Percentiles rank a stretch among this genome's conserved stretches.
These are phyloP conservation scores for Epinephelus cyanopodus DNA, from an alignment of 2,113 vertebrate species.

Conservation along the genomic window DNA sequence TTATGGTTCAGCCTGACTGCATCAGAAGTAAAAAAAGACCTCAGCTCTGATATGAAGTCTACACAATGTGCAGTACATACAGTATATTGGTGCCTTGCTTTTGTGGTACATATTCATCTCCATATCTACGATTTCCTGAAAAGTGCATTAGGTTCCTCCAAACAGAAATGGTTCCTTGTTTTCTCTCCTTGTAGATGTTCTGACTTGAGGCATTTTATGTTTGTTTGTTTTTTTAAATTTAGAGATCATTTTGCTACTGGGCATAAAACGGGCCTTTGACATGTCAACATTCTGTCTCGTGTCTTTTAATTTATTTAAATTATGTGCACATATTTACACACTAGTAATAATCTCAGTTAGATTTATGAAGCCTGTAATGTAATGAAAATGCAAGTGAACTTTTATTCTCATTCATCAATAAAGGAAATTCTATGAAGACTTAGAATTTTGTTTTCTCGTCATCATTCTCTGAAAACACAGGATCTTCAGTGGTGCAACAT, in stretches of 20 bases:
- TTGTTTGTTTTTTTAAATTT: constrained; percentile 29
- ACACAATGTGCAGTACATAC: constrained; percentile 57
- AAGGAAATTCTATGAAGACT: constrained; percentile 65
- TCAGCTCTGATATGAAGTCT: background rate
- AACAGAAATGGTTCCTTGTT: constrained; percentile 51
- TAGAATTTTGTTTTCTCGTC: background rate
- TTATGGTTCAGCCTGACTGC: constrained; percentile 33
- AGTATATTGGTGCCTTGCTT: constrained; percentile 88
- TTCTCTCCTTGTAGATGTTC: constrained; percentile 36
- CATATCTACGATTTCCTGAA: constrained; percentile 55
- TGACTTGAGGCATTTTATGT: constrained; percentile 46
- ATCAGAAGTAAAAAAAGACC: constrained; percentile 17
- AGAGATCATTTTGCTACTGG: constrained; percentile 79
- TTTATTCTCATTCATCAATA: constrained; percentile 88
- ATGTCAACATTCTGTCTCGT: constrained; percentile 79
- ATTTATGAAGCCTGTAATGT: constrained; percentile 88
- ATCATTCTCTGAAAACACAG: background rate
- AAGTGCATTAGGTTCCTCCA: constrained; percentile 44
- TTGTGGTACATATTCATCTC: constrained; percentile 76
- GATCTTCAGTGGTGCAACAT: background rate
- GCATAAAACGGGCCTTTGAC: constrained; percentile 87
- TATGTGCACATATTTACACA: constrained; percentile 87
- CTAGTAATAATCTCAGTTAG: constrained; percentile 71
- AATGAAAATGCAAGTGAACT: constrained; percentile 82
- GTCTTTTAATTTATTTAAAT: constrained; percentile 92